Conservation (phyloP, 2,888 invertebrate species). For the Prosopocoilus inquinatus region DNA sequence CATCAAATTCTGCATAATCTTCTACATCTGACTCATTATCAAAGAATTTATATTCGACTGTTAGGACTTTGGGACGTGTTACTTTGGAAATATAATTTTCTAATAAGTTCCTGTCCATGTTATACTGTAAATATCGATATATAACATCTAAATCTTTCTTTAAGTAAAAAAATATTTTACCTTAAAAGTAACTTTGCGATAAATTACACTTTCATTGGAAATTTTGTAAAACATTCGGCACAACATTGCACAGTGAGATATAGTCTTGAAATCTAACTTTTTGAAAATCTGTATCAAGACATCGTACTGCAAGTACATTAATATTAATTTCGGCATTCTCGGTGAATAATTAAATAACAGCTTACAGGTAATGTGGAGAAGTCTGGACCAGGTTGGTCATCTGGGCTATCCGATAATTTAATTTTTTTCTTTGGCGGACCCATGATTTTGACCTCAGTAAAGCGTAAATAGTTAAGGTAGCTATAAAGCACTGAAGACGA, state of each 20-base stretch:
- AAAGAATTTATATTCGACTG: constrained; percentile 34
- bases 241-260: constrained; percentile 34
- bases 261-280: constrained; percentile 36
- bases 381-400: constrained; percentile 10
- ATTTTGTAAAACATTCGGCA: constrained; percentile 37
- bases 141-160: background rate
- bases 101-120: constrained; percentile 35
- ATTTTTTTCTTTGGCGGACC: constrained; percentile 20
- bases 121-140: constrained; percentile 30
- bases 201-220: constrained; percentile 35
- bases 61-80: constrained; percentile 32
- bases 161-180: constrained; percentile 22
- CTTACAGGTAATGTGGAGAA: constrained; percentile 23
- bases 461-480: background rate
- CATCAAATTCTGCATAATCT: constrained; percentile 34
- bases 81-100: constrained; percentile 36
- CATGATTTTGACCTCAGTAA: constrained; percentile 1
- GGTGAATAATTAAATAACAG: background rate
- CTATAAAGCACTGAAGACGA: background rate
- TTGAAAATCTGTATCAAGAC: constrained; percentile 35
- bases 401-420: constrained; percentile 12
- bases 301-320: constrained; percentile 30
- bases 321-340: background rate
- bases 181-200: constrained; percentile 35
- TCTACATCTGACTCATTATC: constrained; percentile 30